Evolutionary conservation across 2,113 vertebrate genomes (phyloP).

Genomic region (Neofelis nebulosa): DNA sequence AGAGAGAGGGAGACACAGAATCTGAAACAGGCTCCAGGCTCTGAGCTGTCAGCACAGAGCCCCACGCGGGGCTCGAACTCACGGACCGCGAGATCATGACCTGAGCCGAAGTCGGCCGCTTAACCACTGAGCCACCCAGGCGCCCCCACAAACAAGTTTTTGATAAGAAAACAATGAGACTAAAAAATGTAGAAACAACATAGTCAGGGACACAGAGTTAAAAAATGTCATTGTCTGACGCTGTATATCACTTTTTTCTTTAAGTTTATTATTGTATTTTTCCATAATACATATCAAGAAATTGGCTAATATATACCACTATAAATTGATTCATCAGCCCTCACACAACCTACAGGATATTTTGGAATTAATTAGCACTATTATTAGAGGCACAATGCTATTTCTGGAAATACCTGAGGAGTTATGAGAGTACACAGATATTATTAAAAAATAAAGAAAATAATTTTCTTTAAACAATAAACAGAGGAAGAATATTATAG

Average conservation of each 20-base stretch:
- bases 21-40: too few relatives aligned
- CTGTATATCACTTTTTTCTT: background rate
- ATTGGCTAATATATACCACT: background rate
- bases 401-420: background rate
- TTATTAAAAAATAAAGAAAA: background rate
- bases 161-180: background rate
- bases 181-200: background rate
- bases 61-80: too few relatives aligned
- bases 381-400: background rate
- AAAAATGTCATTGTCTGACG: background rate
- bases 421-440: background rate
- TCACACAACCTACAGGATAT: background rate
- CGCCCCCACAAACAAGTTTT: background rate
- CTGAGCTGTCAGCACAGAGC: too few relatives aligned
- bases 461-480: background rate
- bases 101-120: too few relatives aligned
- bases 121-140: too few relatives aligned
- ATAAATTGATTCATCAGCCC: background rate
- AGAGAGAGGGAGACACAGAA: too few relatives aligned
- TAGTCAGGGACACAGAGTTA: background rate
- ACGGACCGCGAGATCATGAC: too few relatives aligned
- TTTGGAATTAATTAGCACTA: background rate
- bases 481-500: background rate
- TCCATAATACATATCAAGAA: background rate
- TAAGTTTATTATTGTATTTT: background rate